Percentiles rank a stretch among this genome's conserved stretches.
phyloP scores from a whole-genome alignment of 2,888 invertebrate species.

The Chrysina gloriosa region DNA sequence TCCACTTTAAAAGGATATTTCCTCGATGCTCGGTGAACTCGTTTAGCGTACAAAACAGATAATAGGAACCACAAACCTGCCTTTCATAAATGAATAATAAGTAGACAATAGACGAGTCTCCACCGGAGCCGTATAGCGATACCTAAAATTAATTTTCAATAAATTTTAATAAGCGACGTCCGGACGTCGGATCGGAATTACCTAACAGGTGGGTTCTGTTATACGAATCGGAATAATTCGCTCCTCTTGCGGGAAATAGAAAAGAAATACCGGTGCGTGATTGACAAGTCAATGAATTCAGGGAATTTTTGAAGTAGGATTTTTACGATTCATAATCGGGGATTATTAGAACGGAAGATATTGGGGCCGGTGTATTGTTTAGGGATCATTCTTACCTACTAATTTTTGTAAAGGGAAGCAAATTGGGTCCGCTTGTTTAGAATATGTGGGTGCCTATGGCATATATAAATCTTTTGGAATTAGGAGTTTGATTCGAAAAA shows the following conservation, averaged over 20 bases:
- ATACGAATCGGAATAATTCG: slow-evolving; percentile 19
- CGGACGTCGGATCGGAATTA: slow-evolving; percentile 43
- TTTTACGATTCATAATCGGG: slow-evolving; percentile 37
- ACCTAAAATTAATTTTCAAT: slow-evolving; percentile 38
- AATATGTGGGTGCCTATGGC: no score
- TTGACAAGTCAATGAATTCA: slow-evolving; percentile 50
- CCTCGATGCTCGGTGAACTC: no score
- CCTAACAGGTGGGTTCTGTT: slow-evolving; percentile 38
- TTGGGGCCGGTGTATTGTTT: slow-evolving; percentile 13
- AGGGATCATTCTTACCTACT: slow-evolving; percentile 15
- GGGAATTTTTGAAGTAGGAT: slow-evolving; percentile 37
- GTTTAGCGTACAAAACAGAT: no score
- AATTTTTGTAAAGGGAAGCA: slow-evolving; percentile 18
- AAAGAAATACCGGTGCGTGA: slow-evolving; percentile 42
- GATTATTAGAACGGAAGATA: slow-evolving; percentile 30
- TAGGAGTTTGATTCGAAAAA: no score
- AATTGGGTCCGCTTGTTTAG: no score
- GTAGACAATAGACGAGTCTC: not conserved
- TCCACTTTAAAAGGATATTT: no score
- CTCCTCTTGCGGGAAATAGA: not conserved
- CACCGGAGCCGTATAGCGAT: not conserved
- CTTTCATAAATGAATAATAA: not conserved
- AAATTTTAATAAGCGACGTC: slow-evolving; percentile 46
- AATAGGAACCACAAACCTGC: no score
- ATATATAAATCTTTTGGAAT: no score